Evolutionary conservation across 2,797 vertebrate genomes (phyloP).

Genomic region (Catostomus latipinnis): DNA sequence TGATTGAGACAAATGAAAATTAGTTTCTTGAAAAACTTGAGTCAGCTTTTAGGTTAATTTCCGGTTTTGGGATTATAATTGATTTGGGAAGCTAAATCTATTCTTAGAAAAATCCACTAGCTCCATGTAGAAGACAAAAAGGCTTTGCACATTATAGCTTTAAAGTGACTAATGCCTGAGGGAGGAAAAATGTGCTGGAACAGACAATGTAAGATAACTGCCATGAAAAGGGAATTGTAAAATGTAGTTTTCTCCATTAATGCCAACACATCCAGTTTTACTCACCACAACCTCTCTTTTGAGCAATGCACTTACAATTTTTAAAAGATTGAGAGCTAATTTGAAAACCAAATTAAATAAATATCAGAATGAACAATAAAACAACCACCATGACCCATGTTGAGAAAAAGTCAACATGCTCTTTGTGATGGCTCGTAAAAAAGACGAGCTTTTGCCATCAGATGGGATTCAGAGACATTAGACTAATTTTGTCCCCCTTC

Average conservation of each 20-base stretch:
- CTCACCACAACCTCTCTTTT: background rate
- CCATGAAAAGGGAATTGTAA: background rate
- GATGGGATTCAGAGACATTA: background rate
- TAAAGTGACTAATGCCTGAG: slow-evolving; percentile 14
- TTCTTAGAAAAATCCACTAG: slow-evolving; percentile 35
- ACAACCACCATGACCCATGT: background rate
- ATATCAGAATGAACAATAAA: background rate
- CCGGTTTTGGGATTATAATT: slow-evolving; percentile 11
- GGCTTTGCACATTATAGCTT: slow-evolving; percentile 13
- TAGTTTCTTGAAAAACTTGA: background rate
- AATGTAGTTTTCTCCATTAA: no score
- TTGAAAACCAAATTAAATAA: background rate
- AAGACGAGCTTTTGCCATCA: background rate
- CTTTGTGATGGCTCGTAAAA: background rate
- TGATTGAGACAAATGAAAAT: background rate
- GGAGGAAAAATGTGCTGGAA: background rate
- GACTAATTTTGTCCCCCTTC: background rate
- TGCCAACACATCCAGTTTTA: background rate
- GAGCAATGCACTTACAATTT: background rate
- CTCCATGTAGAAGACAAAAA: slow-evolving; percentile 13
- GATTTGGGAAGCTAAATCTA: background rate
- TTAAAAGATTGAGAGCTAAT: background rate
- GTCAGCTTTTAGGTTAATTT: slow-evolving; percentile 4
- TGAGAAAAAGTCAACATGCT: background rate
- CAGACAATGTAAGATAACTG: background rate